Evolutionary conservation across 92 coral and sea anemone species (phyloP).

Genomic region (Pocillopora grandis): DNA sequence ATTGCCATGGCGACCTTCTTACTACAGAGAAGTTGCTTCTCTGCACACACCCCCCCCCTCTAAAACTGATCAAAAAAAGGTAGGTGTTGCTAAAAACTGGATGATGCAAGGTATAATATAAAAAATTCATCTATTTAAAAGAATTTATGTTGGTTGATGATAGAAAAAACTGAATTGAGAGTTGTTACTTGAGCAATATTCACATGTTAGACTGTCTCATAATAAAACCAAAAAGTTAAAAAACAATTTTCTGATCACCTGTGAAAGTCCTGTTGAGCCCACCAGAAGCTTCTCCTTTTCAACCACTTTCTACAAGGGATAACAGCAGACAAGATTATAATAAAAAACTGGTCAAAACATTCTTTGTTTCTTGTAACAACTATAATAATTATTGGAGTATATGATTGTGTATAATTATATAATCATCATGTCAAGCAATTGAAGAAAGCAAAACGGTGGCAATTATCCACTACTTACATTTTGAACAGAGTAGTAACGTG

Average conservation of each 20-base stretch:
- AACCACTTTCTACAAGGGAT: conserved; percentile 65
- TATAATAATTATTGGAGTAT: no score
- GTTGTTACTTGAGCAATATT: neutral
- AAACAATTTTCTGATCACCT: conserved; percentile 1
- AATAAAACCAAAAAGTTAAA: neutral
- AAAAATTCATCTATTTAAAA: neutral
- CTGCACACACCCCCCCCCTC: no score
- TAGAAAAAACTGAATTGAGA: neutral
- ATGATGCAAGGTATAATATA: neutral
- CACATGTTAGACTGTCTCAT: neutral
- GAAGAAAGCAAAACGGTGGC: neutral
- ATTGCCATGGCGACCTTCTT: no score
- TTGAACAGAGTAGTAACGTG: conserved; percentile 90
- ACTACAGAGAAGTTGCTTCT: no score
- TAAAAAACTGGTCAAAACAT: neutral
- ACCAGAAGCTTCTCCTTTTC: conserved; percentile 78
- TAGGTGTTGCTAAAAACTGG: neutral
- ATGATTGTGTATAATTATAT: no score
- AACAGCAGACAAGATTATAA: neutral
- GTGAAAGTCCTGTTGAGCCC: conserved; percentile 50
- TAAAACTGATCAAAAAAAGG: neutral
- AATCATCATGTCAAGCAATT: no score
- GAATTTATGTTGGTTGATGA: no score
- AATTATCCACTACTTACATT: conserved; percentile 64
- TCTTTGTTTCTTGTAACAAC: no score